phyloP scores from a whole-genome alignment of 2,113 vertebrate genomes.

The Lota lota region DNA sequence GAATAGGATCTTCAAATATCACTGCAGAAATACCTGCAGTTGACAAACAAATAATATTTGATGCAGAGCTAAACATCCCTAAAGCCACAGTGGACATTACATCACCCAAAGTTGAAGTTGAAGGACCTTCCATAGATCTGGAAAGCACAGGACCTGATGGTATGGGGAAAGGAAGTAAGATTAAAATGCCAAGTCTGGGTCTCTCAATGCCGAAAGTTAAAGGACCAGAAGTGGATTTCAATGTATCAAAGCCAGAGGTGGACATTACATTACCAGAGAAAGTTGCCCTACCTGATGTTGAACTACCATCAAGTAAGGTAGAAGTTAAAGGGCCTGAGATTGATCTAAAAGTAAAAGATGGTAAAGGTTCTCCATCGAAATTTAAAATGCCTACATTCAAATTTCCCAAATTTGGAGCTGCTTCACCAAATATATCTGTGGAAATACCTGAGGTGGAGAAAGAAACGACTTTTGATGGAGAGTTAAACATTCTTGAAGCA shows the following conservation, averaged over 20 bases:
- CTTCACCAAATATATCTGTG: slow-evolving; percentile 20
- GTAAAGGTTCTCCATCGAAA: slow-evolving; percentile 3
- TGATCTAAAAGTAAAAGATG: slow-evolving; percentile 22
- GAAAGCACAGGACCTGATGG: slow-evolving; percentile 25
- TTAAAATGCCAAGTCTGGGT: slow-evolving; percentile 50
- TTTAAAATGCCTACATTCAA: slow-evolving; percentile 5
- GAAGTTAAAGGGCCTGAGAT: slow-evolving; percentile 25
- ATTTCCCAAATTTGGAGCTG: slow-evolving; percentile 19
- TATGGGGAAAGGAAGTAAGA: slow-evolving; percentile 34
- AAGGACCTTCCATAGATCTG: slow-evolving; percentile 8
- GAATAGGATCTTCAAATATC: slow-evolving; percentile 14
- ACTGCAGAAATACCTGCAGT: slow-evolving; percentile 19
- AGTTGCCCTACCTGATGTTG: slow-evolving; percentile 7
- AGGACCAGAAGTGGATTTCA: slow-evolving; percentile 32
- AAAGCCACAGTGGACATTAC: slow-evolving; percentile 21
- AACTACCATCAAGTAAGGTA: slow-evolving; percentile 15
- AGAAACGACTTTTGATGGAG: background rate
- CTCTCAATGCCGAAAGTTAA: slow-evolving; percentile 50
- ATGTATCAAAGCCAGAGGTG: slow-evolving; percentile 35
- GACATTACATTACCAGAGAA: slow-evolving; percentile 30
- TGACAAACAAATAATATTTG: slow-evolving; percentile 15
- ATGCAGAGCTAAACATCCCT: slow-evolving; percentile 54
- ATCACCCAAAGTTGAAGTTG: slow-evolving; percentile 14
- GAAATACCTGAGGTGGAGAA: slow-evolving; percentile 5
- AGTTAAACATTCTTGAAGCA: background rate